A percentile compares a stretch with the other conserved stretches of the same genome.
Evolutionary conservation across 2,888 invertebrate genomes (phyloP).

Genomic region (Stomorhina lunata): DNA sequence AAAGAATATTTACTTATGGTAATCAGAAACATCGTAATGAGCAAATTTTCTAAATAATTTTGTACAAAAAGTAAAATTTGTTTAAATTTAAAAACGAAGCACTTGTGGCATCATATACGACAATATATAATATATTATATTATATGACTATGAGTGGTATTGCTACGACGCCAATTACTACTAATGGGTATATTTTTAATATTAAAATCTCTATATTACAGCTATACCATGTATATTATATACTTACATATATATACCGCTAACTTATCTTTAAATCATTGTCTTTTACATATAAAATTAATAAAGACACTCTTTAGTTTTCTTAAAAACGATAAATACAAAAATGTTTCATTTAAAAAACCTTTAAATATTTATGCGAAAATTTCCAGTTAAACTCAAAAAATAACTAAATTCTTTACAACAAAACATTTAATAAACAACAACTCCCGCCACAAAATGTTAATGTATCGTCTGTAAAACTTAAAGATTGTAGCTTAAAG

Average conservation of each 20-base stretch:
- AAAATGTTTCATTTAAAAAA: background rate
- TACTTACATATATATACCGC: background rate
- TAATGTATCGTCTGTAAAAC: background rate
- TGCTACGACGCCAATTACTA: no score
- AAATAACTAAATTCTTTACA: conserved; percentile 18
- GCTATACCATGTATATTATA: no score
- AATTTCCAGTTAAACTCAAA: conserved; percentile 12
- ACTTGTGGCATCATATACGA: no score
- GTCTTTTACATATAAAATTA: background rate
- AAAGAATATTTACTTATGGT: no score
- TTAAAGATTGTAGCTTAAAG: background rate
- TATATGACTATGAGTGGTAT: no score
- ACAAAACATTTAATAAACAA: conserved; percentile 34
- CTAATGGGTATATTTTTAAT: no score
- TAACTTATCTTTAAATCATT: conserved; percentile 19
- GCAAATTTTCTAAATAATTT: no score
- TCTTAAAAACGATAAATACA: background rate
- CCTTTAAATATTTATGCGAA: background rate
- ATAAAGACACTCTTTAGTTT: background rate
- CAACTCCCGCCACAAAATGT: conserved; percentile 46
- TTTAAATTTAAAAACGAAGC: no score
- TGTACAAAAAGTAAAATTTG: no score
- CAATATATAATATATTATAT: no score
- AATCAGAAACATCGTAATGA: no score
- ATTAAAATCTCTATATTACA: no score